A percentile compares a stretch with the other conserved stretches of the same genome.
Conservation (phyloP, 2,797 vertebrate genomes). For the Sus cebifrons region DNA sequence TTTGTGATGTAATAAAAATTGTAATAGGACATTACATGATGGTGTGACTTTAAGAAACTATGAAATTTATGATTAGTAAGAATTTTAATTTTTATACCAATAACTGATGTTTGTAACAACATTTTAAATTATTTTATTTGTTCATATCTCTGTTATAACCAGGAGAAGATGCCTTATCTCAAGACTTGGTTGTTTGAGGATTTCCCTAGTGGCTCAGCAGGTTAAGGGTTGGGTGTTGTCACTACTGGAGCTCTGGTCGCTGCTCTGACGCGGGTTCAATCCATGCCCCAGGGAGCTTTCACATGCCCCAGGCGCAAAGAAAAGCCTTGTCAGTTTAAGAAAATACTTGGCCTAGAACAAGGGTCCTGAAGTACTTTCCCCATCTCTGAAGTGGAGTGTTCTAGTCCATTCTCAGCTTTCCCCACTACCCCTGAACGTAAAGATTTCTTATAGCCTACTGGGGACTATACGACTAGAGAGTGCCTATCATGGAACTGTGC, state of each 20-base stretch:
- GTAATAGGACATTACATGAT: background rate
- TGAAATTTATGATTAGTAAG: background rate
- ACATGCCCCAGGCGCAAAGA: too few species aligned
- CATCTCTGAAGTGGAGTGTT: background rate
- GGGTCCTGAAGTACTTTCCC: background rate
- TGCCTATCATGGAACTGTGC: background rate
- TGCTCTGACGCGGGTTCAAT: too few species aligned
- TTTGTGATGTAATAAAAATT: slow-evolving; percentile 17
- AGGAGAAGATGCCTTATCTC: background rate
- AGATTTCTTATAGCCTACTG: background rate
- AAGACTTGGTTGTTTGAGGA: background rate
- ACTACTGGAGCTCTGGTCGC: too few species aligned
- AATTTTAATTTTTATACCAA: slow-evolving; percentile 56
- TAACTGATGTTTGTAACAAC: background rate
- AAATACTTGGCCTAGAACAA: slow-evolving; percentile 38
- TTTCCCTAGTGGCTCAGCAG: too few species aligned
- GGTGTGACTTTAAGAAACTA: background rate
- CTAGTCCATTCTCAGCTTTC: background rate
- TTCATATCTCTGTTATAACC: background rate
- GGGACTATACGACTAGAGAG: background rate
- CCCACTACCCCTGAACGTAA: background rate
- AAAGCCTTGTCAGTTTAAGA: background rate
- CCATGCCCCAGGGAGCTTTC: too few species aligned
- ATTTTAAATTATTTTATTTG: background rate
- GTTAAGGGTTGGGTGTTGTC: too few species aligned